Evolutionary conservation across 2,113 vertebrate genomes (phyloP), one percentile per base, ranked within the genome.

Genomic region (Dipodomys stephensi): DNA sequence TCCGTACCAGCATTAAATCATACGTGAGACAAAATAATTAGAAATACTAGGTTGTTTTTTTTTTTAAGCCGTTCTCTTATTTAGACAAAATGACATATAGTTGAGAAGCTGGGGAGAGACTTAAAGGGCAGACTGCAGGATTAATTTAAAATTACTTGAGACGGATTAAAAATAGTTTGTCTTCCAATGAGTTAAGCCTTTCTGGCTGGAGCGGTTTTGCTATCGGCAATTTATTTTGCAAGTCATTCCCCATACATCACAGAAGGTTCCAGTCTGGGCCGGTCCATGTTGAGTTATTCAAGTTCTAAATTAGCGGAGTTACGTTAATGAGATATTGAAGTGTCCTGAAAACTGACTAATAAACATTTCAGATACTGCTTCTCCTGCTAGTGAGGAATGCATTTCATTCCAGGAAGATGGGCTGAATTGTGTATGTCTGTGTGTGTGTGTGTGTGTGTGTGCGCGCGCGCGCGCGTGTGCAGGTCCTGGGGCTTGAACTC

Each of bases 101-200:
- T 80, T 72, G 35, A 80, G 39, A 95, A 87, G 4, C 46, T 64
- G 12, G 49, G 53, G 60, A 85, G 87, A 95, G 96, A 88, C 32
- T 91, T 92, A 95, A 96, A 96, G 19, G 86, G 46, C 18, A 91
- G 49, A 82, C 19, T 73, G 44, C 84, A 95, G 93, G 67, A 89
- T 93, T 91, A 94, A 93, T 44, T 95, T 93, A 90, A 57, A 94
- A 96, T 95, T 93, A 90, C 82, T 90, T 72, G 53, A 97, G 28
- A 68, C 35, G 62, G 62, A 22, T 93, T 95, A 94, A 96, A 97
- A 93, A 91, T 85, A 96, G 71, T 76, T 89, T 87, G 44, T 69
- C 65, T 94, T 93, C 84, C 44, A 88, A 84, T 73, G 32, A 74
- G 87, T 93, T 76, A 90, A 93, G 84, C 62, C 79, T 89, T 92